Evolutionary conservation across 2,113 vertebrate genomes (phyloP).

Genomic region (Clarias macrocephalus): DNA sequence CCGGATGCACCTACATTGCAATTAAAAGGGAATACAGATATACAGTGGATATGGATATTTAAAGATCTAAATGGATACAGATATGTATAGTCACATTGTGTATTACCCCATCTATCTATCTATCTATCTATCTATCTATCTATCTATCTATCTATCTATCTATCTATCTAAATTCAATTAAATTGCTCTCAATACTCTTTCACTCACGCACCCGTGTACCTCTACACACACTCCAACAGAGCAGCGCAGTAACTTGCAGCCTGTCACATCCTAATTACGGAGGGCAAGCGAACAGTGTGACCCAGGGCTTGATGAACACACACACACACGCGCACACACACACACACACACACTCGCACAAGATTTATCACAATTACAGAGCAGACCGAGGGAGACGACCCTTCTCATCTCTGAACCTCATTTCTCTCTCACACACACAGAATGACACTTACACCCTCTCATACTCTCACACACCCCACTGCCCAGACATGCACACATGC

Average conservation of each 20-base stretch:
- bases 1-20: neutral
- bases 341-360: constrained; percentile 1
- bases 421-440: constrained; percentile 43
- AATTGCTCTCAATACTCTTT: neutral
- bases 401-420: constrained; percentile 38
- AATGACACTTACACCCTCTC: constrained; percentile 36
- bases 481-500: constrained; percentile 5
- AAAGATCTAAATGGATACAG: neutral
- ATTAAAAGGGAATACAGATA: neutral
- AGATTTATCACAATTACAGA: constrained; percentile 33
- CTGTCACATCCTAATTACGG: constrained; percentile 48
- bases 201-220: neutral
- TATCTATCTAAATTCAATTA: neutral
- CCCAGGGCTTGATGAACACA: constrained; percentile 27
- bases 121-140: neutral
- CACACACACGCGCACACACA: neutral
- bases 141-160: neutral
- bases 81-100: neutral
- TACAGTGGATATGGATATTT: no score
- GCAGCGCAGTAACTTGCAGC: constrained; percentile 40
- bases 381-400: constrained; percentile 19
- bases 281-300: constrained; percentile 40
- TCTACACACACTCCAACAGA: neutral
- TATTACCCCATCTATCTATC: no score
- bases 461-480: constrained; percentile 27